Base-by-base conservation (phyloP, 2,797 vertebrate species). In the Sardinella longiceps region DNA sequence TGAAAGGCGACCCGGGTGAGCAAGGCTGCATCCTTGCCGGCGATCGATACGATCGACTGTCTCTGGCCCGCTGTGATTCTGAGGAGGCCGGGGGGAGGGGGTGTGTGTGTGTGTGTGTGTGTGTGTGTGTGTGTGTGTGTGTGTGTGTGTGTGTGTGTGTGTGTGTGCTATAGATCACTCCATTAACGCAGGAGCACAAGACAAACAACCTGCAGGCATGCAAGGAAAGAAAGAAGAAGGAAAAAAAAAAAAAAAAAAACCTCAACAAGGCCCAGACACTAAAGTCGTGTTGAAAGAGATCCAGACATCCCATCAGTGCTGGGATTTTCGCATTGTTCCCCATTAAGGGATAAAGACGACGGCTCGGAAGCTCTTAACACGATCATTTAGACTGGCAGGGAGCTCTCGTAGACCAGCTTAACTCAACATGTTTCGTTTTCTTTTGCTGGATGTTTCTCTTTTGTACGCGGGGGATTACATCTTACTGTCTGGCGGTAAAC, bases 151-250 rank as follows among this genome's bases (percentile, higher is more conserved):
- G n/a, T n/a, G n/a, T n/a, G n/a, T n/a, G n/a, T n/a, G n/a, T n/a
- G n/a, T n/a, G n/a, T n/a, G n/a, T n/a, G 63, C 63, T 70, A 70
- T 70, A 33, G 63, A 70, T 70, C 63, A 15, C 63, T 37, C 63
- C 12, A 70, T 70, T 70, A 70, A 70, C 14, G 63, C 63, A 37
- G 28, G 30, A 70, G 30, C 63, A 70, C 63, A 70, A 70, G 63
- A 70, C 30, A 70, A 70, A 70, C 63, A 70, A 70, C 28, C 30
- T 33, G 63, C 30, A 15, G 63, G 11, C 63, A 2, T 5, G 28
- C 9, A 25, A 33, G 58, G 2, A 63, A 9, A 56, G 7, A n/a
- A 9, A 56, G n/a, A n/a, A 56, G n/a, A n/a, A n/a, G n/a, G n/a
- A n/a, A n/a, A n/a, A n/a, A n/a, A n/a, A n/a, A n/a, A n/a, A n/a